A percentile compares a stretch with the other conserved stretches of the same genome.
phyloP scores from a whole-genome alignment of 2,113 vertebrate genomes.

The Xiphias gladius region DNA sequence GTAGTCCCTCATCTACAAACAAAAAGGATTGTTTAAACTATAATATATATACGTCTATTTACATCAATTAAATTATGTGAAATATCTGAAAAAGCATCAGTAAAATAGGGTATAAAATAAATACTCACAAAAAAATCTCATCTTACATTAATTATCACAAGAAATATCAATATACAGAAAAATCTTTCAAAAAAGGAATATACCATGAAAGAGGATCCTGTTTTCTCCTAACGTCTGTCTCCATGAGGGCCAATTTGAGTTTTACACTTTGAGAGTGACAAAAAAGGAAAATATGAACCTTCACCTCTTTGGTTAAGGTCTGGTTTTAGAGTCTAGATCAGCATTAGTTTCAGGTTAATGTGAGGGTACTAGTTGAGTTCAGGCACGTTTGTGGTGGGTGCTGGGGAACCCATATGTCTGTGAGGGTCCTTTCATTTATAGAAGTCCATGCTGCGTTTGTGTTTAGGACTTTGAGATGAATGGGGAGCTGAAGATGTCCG shows the following conservation, averaged over 20 bases:
- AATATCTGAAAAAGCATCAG: background rate
- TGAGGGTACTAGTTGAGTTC: no score
- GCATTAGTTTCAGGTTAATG: no score
- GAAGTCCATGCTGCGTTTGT: slow-evolving; percentile 13
- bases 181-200: background rate
- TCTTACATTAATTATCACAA: no score
- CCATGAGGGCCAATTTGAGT: no score
- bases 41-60: background rate
- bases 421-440: no score
- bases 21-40: background rate
- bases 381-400: no score
- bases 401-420: no score
- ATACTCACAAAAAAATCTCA: background rate
- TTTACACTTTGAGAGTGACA: no score
- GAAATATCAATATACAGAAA: no score
- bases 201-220: background rate
- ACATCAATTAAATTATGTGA: background rate
- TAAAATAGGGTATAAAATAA: background rate
- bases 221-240: background rate
- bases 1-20: background rate
- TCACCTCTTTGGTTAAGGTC: no score
- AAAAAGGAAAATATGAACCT: no score
- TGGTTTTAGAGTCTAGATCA: no score
- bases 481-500: slow-evolving; percentile 93
- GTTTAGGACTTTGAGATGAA: slow-evolving; percentile 97